A percentile compares a stretch with the other conserved stretches of the same genome.
These are phyloP conservation scores for Pollenia labialis DNA, from an alignment of 2,888 invertebrate species.

Conservation along the genomic window DNA sequence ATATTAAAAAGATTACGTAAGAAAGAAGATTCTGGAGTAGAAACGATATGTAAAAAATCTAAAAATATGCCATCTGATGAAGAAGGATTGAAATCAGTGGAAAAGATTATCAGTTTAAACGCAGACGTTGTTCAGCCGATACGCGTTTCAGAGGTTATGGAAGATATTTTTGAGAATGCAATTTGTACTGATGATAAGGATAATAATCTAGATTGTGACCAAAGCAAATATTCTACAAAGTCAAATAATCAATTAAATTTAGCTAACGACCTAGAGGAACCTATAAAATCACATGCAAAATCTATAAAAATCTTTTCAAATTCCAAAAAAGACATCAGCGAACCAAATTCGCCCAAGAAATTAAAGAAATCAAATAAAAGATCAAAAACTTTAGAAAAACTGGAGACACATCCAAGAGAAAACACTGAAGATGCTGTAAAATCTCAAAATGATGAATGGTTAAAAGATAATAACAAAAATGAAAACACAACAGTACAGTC, in stretches of 20 bases:
- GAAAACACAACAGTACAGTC: background rate
- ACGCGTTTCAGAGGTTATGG: background rate
- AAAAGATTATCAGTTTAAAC: background rate
- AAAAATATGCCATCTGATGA: background rate
- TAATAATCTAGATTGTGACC: background rate
- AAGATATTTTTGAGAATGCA: background rate
- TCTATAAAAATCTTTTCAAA: background rate
- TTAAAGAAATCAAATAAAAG: conserved; percentile 14
- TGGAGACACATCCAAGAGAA: background rate
- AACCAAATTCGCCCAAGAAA: background rate
- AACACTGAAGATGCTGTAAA: background rate
- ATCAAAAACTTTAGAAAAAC: background rate
- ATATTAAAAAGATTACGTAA: background rate
- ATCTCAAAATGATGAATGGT: background rate
- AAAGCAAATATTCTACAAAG: background rate
- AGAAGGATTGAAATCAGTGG: background rate
- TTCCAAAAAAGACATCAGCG: background rate
- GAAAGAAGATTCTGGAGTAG: background rate
- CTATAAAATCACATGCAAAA: background rate
- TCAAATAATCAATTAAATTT: background rate
- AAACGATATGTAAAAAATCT: background rate
- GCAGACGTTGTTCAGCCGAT: background rate
- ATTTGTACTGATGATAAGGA: background rate
- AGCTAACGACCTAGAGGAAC: background rate
- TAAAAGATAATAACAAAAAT: background rate